phyloP scores from a whole-genome alignment of 2,888 invertebrate genomes.

The Drosophila melanocephala region DNA sequence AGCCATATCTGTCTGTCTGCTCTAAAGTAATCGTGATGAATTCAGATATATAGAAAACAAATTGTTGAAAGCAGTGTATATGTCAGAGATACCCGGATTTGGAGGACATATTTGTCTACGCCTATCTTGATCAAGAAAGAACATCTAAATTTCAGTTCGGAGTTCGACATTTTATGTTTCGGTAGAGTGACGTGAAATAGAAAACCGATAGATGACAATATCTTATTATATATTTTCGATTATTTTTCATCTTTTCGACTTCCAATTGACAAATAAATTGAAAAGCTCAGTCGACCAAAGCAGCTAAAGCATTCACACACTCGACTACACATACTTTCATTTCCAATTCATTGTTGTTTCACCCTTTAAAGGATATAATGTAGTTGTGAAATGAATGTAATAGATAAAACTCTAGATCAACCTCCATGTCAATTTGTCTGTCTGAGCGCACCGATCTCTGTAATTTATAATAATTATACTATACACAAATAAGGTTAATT shows the following conservation, averaged over 20 bases:
- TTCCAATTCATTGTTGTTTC: conserved; percentile 24
- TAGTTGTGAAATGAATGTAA: too few species aligned
- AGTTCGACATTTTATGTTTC: neutral
- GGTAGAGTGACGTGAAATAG: neutral
- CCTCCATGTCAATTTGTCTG: neutral
- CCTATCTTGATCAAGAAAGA: neutral
- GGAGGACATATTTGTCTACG: neutral
- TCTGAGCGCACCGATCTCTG: neutral
- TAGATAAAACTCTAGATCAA: neutral
- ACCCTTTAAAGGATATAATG: too few species aligned
- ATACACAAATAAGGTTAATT: neutral
- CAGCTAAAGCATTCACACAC: conserved; percentile 30
- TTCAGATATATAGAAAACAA: neutral
- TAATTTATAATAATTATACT: too few species aligned
- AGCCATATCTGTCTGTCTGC: neutral
- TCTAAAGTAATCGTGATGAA: neutral
- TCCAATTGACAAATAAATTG: conserved; percentile 19
- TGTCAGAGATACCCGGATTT: neutral
- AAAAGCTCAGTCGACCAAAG: conserved; percentile 24
- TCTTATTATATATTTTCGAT: neutral
- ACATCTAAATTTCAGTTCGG: neutral
- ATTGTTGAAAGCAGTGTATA: neutral
- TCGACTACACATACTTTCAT: conserved; percentile 21
- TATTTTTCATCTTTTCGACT: neutral
- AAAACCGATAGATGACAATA: neutral